A percentile compares a stretch with the other conserved stretches of the same genome.
These are phyloP conservation scores for Bagarius yarrelli DNA, from an alignment of 2,113 vertebrate species.

Conservation along the genomic window DNA sequence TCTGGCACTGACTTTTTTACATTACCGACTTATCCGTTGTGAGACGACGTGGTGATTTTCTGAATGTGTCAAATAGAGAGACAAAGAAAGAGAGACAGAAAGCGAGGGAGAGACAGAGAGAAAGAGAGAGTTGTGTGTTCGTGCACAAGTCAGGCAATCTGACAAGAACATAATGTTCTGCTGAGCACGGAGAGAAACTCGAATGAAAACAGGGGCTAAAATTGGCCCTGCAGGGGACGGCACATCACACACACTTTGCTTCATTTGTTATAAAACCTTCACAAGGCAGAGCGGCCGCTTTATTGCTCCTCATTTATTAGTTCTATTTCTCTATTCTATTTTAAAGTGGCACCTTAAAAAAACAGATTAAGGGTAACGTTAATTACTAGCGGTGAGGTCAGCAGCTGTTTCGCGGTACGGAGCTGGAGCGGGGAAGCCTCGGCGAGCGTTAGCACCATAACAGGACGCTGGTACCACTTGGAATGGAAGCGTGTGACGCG, in stretches of 20 bases:
- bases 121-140: neutral
- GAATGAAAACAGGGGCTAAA: conserved; percentile 46
- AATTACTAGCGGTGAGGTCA: neutral
- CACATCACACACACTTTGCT: conserved; percentile 34
- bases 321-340: neutral
- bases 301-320: neutral
- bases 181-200: conserved; percentile 31
- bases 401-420: neutral
- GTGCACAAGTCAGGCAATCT: conserved; percentile 31
- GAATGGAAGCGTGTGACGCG: neutral
- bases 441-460: neutral
- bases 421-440: neutral
- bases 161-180: conserved; percentile 48
- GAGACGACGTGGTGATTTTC: conserved; percentile 20
- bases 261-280: conserved; percentile 41
- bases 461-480: neutral
- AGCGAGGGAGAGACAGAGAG: neutral
- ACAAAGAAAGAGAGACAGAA: neutral
- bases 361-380: neutral
- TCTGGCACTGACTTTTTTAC: conserved; percentile 49
- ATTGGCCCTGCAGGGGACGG: conserved; percentile 45
- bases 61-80: conserved; percentile 24
- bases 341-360: neutral
- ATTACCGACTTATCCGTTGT: conserved; percentile 34
- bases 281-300: neutral